These are phyloP conservation scores for Galeopsomyia nigrocyanea DNA, from an alignment of 2,888 invertebrate species.

Conservation along the genomic window DNA sequence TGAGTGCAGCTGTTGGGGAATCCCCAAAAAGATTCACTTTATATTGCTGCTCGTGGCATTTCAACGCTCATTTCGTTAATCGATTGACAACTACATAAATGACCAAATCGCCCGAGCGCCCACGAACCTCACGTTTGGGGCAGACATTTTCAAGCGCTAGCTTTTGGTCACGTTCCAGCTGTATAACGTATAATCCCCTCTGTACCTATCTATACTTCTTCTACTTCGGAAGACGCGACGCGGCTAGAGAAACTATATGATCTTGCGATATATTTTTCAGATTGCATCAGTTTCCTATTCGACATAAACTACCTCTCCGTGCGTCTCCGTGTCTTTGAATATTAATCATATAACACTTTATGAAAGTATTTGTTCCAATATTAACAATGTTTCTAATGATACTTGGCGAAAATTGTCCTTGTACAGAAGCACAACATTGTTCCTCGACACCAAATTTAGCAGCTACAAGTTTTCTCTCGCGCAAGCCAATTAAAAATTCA, in stretches of 20 bases:
- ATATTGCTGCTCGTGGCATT: constrained; percentile 6
- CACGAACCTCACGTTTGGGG: constrained; percentile 45
- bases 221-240: constrained; percentile 1
- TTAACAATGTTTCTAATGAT: no score
- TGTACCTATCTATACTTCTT: not conserved
- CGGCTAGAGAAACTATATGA: not conserved
- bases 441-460: no score
- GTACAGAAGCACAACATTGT: no score
- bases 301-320: no score
- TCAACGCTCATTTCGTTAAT: constrained; percentile 44
- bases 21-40: constrained; percentile 27
- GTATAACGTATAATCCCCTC: constrained; percentile 20
- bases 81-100: constrained; percentile 51
- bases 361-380: no score
- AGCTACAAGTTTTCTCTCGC: no score
- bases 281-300: not conserved
- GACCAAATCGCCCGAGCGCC: constrained; percentile 42
- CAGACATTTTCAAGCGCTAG: constrained; percentile 19
- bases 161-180: constrained; percentile 35
- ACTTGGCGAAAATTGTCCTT: no score
- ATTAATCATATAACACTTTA: no score
- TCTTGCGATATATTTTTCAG: constrained; percentile 16
- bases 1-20: constrained; percentile 9
- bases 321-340: no score
- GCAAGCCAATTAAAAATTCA: no score